A percentile compares a stretch with the other conserved stretches of the same genome.
Evolutionary conservation across 2,797 vertebrate genomes (phyloP).

Genomic region (Macroramphosus scolopax): DNA sequence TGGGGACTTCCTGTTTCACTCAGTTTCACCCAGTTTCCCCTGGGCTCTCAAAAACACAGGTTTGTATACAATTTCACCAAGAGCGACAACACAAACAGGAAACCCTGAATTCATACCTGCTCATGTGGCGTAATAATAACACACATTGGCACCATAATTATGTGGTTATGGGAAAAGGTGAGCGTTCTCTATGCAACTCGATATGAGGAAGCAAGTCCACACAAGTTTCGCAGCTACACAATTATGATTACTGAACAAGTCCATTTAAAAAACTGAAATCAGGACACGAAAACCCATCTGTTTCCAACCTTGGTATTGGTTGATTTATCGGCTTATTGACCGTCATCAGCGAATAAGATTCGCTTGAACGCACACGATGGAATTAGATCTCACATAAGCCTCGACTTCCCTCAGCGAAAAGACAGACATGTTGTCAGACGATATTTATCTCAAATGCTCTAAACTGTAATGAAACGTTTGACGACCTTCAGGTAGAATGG

Average conservation of each 20-base stretch:
- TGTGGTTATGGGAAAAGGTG: constrained; percentile 11
- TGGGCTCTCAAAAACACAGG: constrained; percentile 1
- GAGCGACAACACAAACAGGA: constrained; percentile 32
- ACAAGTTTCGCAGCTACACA: background rate
- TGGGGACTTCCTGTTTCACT: constrained; percentile 34
- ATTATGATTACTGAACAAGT: too few species aligned
- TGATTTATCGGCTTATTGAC: too few species aligned
- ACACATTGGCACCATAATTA: constrained; percentile 26
- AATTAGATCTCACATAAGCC: background rate
- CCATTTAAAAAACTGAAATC: too few species aligned
- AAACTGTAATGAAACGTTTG: background rate
- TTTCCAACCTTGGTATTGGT: too few species aligned
- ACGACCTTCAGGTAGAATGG: background rate
- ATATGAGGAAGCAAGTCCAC: background rate
- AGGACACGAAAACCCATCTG: too few species aligned
- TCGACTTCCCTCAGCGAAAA: background rate
- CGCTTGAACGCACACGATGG: too few species aligned
- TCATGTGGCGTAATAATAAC: constrained; percentile 22
- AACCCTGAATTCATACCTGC: constrained; percentile 32
- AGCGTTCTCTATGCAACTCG: background rate
- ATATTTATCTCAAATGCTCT: background rate
- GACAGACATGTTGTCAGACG: background rate
- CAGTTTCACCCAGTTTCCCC: constrained; percentile 14
- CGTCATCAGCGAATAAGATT: too few species aligned
- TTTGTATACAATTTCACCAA: constrained; percentile 23